Evolutionary conservation across 2,113 vertebrate species (phyloP).

Genomic region (Agapornis roseicollis): DNA sequence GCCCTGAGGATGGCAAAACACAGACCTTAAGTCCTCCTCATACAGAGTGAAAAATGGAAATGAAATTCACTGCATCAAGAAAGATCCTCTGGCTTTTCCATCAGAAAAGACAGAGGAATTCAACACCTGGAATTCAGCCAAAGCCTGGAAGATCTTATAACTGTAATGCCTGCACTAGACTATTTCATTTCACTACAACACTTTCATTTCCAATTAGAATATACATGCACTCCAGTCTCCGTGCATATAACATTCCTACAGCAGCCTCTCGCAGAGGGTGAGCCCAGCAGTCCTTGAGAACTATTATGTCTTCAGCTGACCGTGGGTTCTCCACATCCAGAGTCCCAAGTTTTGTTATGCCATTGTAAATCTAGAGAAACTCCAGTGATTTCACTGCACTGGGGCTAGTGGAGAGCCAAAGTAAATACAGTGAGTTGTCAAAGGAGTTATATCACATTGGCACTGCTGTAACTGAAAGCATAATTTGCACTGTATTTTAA

Average conservation of each 20-base stretch:
- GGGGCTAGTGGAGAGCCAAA: slow-evolving; percentile 3
- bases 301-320: neutral
- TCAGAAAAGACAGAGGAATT: neutral
- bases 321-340: neutral
- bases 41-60: fast-evolving
- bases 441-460: slow-evolving; percentile 2
- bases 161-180: neutral
- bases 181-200: neutral
- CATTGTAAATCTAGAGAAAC: slow-evolving; percentile 38
- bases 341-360: neutral
- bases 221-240: neutral
- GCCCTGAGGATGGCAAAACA: neutral
- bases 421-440: slow-evolving; percentile 45
- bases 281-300: neutral
- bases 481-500: slow-evolving; percentile 52
- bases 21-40: neutral
- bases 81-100: neutral
- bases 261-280: neutral
- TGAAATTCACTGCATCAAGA: neutral
- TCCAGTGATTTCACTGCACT: neutral
- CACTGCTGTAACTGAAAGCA: neutral
- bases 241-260: fast-evolving
- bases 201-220: neutral
- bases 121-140: neutral
- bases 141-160: neutral